These are phyloP conservation scores for Oncorhynchus keta DNA, from an alignment of 2,113 vertebrate genomes.

Conservation along the genomic window DNA sequence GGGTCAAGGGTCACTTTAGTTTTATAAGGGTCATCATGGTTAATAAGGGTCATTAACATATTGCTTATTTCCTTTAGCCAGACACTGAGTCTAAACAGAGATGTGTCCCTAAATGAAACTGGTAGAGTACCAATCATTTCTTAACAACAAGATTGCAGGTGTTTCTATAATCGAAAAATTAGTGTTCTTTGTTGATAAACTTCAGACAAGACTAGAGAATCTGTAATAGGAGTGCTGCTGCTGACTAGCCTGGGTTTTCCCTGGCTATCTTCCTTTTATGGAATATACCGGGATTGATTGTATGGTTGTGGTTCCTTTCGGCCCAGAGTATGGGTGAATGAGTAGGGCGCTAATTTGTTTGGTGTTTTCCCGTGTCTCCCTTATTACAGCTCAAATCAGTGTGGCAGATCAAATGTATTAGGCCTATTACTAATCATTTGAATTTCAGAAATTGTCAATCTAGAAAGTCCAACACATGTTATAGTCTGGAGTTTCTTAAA, in stretches of 20 bases:
- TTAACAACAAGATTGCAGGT: too few species aligned
- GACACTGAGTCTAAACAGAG: too few species aligned
- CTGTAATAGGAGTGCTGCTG: background rate
- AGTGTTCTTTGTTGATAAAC: background rate
- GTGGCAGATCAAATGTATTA: background rate
- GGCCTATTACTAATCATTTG: background rate
- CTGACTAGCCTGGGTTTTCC: conserved; percentile 6
- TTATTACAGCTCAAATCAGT: background rate
- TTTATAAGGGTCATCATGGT: too few species aligned
- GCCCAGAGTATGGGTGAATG: conserved; percentile 18
- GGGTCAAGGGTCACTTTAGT: too few species aligned
- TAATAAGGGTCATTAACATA: too few species aligned
- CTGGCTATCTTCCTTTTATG: background rate
- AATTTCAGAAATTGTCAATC: background rate
- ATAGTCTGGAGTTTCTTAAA: background rate
- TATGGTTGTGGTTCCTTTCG: conserved; percentile 20
- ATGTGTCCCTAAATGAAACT: too few species aligned
- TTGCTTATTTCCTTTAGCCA: too few species aligned
- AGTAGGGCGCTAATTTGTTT: conserved; percentile 25
- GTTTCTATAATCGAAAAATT: background rate
- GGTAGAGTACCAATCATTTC: too few species aligned
- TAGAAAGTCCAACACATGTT: background rate
- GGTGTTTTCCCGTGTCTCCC: too few species aligned
- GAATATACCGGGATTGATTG: conserved; percentile 20
- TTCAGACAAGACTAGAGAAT: background rate